Evolutionary conservation across 2,113 vertebrate species (phyloP), one percentile per base, ranked within the genome.

Genomic region (Numenius arquata): DNA sequence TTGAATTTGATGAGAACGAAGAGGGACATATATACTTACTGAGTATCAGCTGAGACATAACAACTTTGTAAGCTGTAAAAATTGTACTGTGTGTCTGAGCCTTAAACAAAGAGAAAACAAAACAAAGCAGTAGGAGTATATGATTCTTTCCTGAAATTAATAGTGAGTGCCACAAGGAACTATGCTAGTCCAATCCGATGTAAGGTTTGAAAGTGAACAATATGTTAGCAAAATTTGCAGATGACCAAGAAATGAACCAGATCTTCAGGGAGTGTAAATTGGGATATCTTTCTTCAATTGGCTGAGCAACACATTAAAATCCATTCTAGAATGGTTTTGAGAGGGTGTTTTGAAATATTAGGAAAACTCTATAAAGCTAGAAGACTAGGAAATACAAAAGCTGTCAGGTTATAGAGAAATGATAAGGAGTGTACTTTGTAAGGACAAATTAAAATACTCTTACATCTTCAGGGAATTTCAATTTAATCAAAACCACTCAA

Each of bases 401-500:
- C 85, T 77, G 43, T 52, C 74, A 82, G 84, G 63, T 91, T 94
- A 74, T 48, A 43, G 47, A 83, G 85, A 30, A 85, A 21, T 47
- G 55, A 88, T 93, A 93, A 95, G 65, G 17, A 77, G 5, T 40
- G 41, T 74, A 48, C 59, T 77, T 90, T 74, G 75, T 76, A 77
- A 86, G 79, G 65, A 80, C 52, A 85, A 93, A 88, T 94, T 93
- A 55, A 55, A 86, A 67, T 63, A n/a, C 41, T 71, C 76, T 52
- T 92, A 66, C 36, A 55, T 77, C 77, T 79, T 72, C 47, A 59
- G 19, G 55, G 88, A 73, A 88, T 88, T 95, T 91, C 79, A 80
- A 40, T 91, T 91, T 93, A 92, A 88, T 63, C 91, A 63, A 96
- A 97, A 88, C 38, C 41, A 86, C 79, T 92, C 72, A 90, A 79